phyloP scores from a whole-genome alignment of 2,888 invertebrate genomes.

The Macrophya annulata region DNA sequence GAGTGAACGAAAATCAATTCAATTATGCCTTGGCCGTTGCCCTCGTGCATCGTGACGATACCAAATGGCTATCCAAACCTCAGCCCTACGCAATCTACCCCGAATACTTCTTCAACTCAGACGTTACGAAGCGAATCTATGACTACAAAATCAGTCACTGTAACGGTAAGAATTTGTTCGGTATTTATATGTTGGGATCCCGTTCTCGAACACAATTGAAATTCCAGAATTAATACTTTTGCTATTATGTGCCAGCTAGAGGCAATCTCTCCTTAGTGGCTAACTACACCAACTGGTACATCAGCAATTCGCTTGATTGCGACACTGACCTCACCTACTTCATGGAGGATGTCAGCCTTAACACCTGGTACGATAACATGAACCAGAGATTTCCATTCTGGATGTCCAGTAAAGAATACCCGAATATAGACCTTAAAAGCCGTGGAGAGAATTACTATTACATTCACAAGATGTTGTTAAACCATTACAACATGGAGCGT shows the following conservation, averaged over 20 bases:
- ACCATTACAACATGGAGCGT: conserved; percentile 86
- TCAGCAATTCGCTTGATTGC: conserved; percentile 78
- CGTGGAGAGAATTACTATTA: conserved; percentile 84
- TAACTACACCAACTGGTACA: conserved; percentile 82
- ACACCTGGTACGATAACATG: conserved; percentile 84
- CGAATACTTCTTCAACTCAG: conserved; percentile 86
- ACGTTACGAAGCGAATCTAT: conserved; percentile 85
- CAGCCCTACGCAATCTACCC: conserved; percentile 90
- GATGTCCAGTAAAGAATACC: conserved; percentile 79
- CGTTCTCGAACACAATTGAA: no score
- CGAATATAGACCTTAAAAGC: conserved; percentile 80
- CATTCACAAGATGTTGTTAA: conserved; percentile 85
- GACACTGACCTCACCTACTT: conserved; percentile 84
- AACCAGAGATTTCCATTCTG: conserved; percentile 84
- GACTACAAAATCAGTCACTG: conserved; percentile 81
- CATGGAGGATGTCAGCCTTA: conserved; percentile 85
- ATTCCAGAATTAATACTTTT: no score
- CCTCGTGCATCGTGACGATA: conserved; percentile 84
- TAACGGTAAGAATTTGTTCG: conserved; percentile 70
- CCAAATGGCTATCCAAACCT: conserved; percentile 84
- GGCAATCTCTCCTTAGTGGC: conserved; percentile 66
- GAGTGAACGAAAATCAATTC: conserved; percentile 86
- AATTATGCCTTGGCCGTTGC: conserved; percentile 85
- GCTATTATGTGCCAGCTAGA: no score
- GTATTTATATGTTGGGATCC: no score